These are phyloP conservation scores for Tuberolachnus salignus DNA, from an alignment of 2,888 invertebrate genomes.

Conservation along the genomic window DNA sequence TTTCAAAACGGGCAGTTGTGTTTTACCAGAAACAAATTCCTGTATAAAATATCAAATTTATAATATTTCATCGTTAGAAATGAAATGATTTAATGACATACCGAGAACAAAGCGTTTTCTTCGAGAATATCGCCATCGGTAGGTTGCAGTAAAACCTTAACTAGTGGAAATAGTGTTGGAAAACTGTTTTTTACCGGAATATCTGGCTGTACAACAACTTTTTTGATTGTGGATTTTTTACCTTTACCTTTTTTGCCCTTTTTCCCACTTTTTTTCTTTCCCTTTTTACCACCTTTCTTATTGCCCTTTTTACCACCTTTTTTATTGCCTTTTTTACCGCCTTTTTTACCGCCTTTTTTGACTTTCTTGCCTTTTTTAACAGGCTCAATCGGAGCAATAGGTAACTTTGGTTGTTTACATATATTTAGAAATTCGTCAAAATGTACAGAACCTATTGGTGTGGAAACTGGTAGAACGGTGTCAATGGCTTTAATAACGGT, in stretches of 20 bases:
- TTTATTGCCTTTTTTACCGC: not conserved
- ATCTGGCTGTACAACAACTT: not conserved
- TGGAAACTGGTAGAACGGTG: conserved; percentile 7
- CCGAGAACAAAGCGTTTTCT: conserved; percentile 2
- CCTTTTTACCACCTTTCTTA: not conserved
- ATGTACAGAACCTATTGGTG: conserved; percentile 30
- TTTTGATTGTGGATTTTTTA: not conserved
- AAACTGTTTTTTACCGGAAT: not conserved
- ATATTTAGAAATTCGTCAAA: conserved; percentile 34
- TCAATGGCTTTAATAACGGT: not conserved
- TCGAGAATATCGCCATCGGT: not conserved
- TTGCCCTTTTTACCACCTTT: too few species aligned
- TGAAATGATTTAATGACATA: not conserved
- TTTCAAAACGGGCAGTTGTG: not conserved
- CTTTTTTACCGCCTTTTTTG: not conserved
- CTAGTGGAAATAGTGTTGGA: conserved; percentile 20
- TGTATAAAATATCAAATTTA: not conserved
- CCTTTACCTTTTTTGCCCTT: not conserved
- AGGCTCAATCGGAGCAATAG: not conserved
- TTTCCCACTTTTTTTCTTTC: not conserved
- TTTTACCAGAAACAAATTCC: conserved; percentile 42
- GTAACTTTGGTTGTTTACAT: conserved; percentile 12
- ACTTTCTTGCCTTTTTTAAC: not conserved
- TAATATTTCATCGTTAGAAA: not conserved
- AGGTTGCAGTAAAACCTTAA: conserved; percentile 5